Evolutionary conservation across 2,888 invertebrate species (phyloP).

Genomic region (Epinotia nisella): DNA sequence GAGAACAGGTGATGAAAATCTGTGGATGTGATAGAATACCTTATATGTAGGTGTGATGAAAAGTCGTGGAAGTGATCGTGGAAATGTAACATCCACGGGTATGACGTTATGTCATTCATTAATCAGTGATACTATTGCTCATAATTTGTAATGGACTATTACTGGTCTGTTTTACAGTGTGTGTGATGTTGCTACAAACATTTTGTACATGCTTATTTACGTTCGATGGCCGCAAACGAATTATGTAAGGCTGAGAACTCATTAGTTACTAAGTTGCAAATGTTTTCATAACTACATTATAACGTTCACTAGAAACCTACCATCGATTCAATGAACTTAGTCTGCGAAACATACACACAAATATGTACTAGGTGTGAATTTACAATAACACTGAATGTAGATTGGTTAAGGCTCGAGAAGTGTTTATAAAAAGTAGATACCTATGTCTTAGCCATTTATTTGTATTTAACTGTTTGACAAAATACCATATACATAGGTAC

Average conservation of each 20-base stretch:
- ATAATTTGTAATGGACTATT: constrained; percentile 10
- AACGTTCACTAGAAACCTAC: no score
- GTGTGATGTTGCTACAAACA: background rate
- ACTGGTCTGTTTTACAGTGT: background rate
- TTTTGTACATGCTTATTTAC: background rate
- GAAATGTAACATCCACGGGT: background rate
- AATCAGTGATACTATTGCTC: constrained; percentile 35
- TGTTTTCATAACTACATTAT: background rate
- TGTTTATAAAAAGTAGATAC: background rate
- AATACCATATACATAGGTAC: background rate
- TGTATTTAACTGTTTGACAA: background rate
- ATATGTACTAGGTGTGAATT: background rate
- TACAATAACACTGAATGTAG: constrained; percentile 1
- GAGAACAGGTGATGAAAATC: constrained; percentile 64
- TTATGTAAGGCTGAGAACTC: background rate
- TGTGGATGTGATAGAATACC: constrained; percentile 21
- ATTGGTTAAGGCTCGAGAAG: background rate
- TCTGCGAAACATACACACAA: no score
- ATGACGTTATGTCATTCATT: constrained; percentile 13
- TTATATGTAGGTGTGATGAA: constrained; percentile 2
- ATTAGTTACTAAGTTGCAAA: background rate
- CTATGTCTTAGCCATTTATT: background rate
- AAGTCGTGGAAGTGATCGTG: constrained; percentile 16
- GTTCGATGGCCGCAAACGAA: background rate
- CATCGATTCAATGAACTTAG: no score